Evolutionary conservation across 2,888 invertebrate species (phyloP).

Genomic region (Leptinotarsa peninsularis): DNA sequence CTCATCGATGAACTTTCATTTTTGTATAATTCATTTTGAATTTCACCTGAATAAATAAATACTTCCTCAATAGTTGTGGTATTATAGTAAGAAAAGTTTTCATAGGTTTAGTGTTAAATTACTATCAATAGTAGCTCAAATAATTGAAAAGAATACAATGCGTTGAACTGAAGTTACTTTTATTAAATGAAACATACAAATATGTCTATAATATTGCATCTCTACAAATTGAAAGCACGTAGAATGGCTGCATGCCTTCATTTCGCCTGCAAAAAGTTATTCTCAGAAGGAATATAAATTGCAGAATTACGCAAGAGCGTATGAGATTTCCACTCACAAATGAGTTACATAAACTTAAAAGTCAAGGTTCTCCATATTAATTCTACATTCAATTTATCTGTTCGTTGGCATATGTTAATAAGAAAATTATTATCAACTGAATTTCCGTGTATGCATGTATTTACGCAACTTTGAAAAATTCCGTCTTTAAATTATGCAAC

Average conservation of each 20-base stretch:
- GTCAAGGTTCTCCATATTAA: slow-evolving; percentile 40
- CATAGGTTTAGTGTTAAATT: no score
- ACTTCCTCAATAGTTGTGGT: no score
- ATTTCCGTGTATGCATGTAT: slow-evolving; percentile 8
- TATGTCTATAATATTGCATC: no score
- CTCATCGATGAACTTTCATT: no score
- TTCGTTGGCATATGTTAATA: slow-evolving; percentile 23
- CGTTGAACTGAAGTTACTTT: no score
- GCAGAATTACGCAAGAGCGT: slow-evolving; percentile 30
- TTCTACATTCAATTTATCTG: slow-evolving; percentile 24
- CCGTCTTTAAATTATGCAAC: neutral
- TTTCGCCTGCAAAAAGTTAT: slow-evolving; percentile 19
- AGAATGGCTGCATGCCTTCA: slow-evolving; percentile 36
- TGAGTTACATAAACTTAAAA: slow-evolving; percentile 42
- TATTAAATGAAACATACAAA: no score
- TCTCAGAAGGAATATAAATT: slow-evolving; percentile 37
- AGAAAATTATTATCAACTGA: slow-evolving; percentile 1
- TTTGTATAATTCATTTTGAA: no score
- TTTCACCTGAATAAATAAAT: no score
- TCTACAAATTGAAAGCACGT: neutral
- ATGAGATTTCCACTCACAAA: slow-evolving; percentile 41
- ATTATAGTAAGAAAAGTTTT: no score
- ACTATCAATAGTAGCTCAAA: no score
- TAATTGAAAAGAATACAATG: no score
- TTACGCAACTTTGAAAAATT: slow-evolving; percentile 7